Conservation (phyloP, 2,888 invertebrate genomes). For the Cheiracanthium punctorium region DNA sequence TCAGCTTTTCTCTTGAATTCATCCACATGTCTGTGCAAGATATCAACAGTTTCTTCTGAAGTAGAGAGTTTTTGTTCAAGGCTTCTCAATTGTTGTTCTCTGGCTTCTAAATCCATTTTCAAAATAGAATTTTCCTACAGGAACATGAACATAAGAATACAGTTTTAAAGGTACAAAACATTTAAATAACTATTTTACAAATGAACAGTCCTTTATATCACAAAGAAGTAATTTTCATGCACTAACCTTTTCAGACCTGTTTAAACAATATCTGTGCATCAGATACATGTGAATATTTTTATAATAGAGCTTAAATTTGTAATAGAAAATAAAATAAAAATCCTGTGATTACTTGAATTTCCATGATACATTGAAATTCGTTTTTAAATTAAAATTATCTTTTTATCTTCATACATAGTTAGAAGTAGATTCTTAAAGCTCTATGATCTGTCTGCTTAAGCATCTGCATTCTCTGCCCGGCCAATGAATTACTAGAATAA, state of each 20-base stretch:
- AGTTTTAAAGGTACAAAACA: not conserved
- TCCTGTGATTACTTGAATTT: too few species aligned
- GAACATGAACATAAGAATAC: conserved; percentile 75
- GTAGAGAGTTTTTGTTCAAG: conserved; percentile 77
- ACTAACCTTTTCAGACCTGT: too few species aligned
- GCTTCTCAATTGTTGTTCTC: conserved; percentile 78
- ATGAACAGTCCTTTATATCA: too few species aligned
- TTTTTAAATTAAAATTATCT: too few species aligned
- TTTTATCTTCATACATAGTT: too few species aligned
- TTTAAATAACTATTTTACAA: too few species aligned
- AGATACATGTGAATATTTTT: not conserved
- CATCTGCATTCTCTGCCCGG: too few species aligned
- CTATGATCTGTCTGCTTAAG: too few species aligned
- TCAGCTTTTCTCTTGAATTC: conserved; percentile 28
- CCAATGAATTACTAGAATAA: too few species aligned
- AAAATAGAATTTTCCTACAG: conserved; percentile 81
- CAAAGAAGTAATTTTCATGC: too few species aligned
- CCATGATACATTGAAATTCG: too few species aligned
- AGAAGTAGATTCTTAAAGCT: too few species aligned
- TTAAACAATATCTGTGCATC: not conserved
- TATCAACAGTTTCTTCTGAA: conserved; percentile 74
- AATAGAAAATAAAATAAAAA: not conserved
- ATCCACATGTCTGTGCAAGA: conserved; percentile 18
- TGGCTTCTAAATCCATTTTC: conserved; percentile 82
- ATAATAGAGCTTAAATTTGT: not conserved